Base-by-base conservation (phyloP, 92 coral and sea anemone genomes). In the Phenganax subtilis region DNA sequence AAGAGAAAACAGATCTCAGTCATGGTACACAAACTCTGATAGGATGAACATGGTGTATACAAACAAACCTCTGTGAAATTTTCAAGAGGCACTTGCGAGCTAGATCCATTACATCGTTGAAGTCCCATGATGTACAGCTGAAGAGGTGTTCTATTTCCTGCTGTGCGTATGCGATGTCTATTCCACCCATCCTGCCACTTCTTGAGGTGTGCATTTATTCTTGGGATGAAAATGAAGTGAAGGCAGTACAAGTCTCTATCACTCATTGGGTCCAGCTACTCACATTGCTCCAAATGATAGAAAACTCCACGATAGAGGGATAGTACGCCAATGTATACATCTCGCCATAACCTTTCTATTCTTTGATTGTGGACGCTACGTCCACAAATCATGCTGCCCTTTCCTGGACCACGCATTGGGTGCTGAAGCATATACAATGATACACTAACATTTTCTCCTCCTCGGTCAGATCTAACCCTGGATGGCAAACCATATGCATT, bases 351-450 rank as follows among this genome's bases (percentile, higher is more conserved):
- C 47, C 47, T 37, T 37, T 37, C 47, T 5, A 37, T 37, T 37
- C 47, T 37, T 37, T 37, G 47, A 37, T 37, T 37, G 47, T 37
- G 47, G 5, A 37, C 47, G 5, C 47, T 37, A 37, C 5, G 47
- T 37, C 47, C 51, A 51, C 51, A 12, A 30, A 51, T 25, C 31
- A 30, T 14, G 78, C 88, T 85, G 28, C 88, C 88, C 71, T 85
- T 83, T 37, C 83, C 88, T 57, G 85, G 85, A 58, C 88, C 88
- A 60, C 88, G 47, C 47, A 37, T 37, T 37, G 47, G 47, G 47
- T 37, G 47, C 47, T 37, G 47, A 37, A 37, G 47, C 47, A 37
- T 37, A 37, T 37, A 37, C 47, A 74, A 44, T 25, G 79, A 74
- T 44, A 74, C 79, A 12, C 79, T 58, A 12, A 74, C 79, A 74